A percentile compares a stretch with the other conserved stretches of the same genome.
These are phyloP conservation scores for Clarias platycephalus DNA, from an alignment of 2,797 vertebrate genomes.

Conservation along the genomic window DNA sequence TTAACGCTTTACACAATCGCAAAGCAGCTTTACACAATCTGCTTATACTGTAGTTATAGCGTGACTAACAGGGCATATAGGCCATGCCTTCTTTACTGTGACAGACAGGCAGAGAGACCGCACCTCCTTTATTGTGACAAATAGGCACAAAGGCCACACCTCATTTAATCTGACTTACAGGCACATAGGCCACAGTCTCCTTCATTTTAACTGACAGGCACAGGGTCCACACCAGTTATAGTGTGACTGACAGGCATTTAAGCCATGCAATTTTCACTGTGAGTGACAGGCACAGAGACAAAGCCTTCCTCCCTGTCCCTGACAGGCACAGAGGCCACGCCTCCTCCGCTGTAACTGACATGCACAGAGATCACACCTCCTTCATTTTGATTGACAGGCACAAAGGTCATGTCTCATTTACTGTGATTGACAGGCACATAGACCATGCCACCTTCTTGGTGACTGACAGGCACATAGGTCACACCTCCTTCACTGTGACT, in stretches of 20 bases:
- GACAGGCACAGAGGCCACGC: background rate
- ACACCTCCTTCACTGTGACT: background rate
- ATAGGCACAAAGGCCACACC: background rate
- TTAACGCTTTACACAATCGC: too few species aligned
- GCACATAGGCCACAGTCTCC: background rate
- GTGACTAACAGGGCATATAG: background rate
- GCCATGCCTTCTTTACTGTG: background rate
- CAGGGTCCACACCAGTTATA: background rate
- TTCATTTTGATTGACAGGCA: background rate
- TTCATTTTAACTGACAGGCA: background rate
- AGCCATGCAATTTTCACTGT: background rate
- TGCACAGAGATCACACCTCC: background rate
- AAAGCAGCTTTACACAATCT: too few species aligned
- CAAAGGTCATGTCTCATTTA: background rate
- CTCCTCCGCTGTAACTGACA: background rate
- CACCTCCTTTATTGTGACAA: background rate
- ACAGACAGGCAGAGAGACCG: background rate
- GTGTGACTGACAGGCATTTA: background rate
- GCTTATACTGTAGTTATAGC: too few species aligned
- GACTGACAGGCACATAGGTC: background rate
- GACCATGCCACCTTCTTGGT: background rate
- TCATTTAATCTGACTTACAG: background rate
- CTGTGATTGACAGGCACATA: background rate
- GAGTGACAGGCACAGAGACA: background rate
- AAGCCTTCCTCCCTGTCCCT: background rate